These are phyloP conservation scores for Phalacrocorax carbo DNA, from an alignment of 2,113 vertebrate genomes.

Conservation along the genomic window DNA sequence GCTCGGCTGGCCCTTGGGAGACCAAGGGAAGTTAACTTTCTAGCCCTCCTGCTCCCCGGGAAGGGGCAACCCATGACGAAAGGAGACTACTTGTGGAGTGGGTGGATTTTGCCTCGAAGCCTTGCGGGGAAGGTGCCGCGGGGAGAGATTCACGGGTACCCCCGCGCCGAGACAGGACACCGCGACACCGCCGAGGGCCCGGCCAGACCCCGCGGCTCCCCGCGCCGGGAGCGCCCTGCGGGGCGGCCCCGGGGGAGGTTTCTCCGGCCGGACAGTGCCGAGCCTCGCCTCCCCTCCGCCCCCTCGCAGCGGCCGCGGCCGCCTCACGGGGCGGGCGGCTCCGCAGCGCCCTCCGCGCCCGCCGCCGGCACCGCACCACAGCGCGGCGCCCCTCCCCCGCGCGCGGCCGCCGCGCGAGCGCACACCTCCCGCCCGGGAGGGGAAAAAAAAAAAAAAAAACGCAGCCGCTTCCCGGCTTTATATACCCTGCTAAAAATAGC, in stretches of 20 bases:
- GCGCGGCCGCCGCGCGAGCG: no score
- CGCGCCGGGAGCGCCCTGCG: accelerated
- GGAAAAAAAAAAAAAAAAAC: no score
- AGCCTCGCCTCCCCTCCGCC: background rate
- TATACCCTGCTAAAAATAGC: no score
- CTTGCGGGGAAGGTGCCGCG: accelerated
- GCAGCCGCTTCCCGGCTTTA: no score
- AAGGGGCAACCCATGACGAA: background rate
- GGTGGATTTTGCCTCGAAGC: accelerated
- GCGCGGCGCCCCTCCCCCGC: no score
- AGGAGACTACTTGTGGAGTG: accelerated
- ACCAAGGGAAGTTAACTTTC: no score
- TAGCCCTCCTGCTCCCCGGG: accelerated
- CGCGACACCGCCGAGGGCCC: no score
- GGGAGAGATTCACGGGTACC: accelerated
- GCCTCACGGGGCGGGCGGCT: background rate
- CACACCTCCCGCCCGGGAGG: no score
- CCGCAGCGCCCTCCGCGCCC: background rate
- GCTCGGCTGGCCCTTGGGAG: accelerated
- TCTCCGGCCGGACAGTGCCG: background rate
- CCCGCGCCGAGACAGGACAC: accelerated
- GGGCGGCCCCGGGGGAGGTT: accelerated
- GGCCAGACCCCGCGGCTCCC: background rate
- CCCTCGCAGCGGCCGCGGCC: background rate
- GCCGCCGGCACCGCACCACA: no score